Percentiles rank a stretch among this genome's conserved stretches.
These are phyloP conservation scores for Amblyopsis hoosieri DNA, from an alignment of 2,797 vertebrate species.

Conservation along the genomic window DNA sequence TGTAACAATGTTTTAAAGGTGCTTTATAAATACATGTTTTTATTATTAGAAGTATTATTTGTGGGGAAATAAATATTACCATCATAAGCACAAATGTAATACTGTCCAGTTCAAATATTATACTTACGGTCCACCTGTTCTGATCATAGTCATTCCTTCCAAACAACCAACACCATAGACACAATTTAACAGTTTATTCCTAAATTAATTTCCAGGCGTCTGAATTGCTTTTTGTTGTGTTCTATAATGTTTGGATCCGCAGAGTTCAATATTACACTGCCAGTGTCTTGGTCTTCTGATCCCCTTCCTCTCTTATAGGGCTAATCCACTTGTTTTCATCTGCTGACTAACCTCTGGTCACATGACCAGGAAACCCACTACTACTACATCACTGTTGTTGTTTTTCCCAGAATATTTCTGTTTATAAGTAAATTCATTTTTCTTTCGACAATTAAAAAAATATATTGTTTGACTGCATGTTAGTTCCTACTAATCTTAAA, in stretches of 20 bases:
- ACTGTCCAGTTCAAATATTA: background rate
- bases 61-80: background rate
- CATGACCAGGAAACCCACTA: conserved; percentile 37
- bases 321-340: conserved; percentile 81
- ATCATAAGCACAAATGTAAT: background rate
- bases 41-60: too few species aligned
- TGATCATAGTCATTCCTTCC: conserved; percentile 76
- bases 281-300: conserved; percentile 10
- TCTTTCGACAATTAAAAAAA: too few species aligned
- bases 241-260: too few species aligned
- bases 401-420: too few species aligned
- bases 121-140: conserved; percentile 75
- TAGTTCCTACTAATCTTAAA: too few species aligned
- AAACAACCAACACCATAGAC: conserved; percentile 18
- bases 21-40: too few species aligned
- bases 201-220: conserved; percentile 5
- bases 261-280: conserved; percentile 13
- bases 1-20: too few species aligned
- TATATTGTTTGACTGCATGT: too few species aligned
- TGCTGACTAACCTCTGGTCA: conserved; percentile 68
- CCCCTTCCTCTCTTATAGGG: conserved; percentile 68
- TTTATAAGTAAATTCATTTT: too few species aligned
- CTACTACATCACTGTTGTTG: too few species aligned
- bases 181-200: conserved; percentile 21
- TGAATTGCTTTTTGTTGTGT: background rate